Evolutionary conservation across 2,113 vertebrate species (phyloP), one percentile per base, ranked within the genome.

Genomic region (Forbesichthys papilliferus): DNA sequence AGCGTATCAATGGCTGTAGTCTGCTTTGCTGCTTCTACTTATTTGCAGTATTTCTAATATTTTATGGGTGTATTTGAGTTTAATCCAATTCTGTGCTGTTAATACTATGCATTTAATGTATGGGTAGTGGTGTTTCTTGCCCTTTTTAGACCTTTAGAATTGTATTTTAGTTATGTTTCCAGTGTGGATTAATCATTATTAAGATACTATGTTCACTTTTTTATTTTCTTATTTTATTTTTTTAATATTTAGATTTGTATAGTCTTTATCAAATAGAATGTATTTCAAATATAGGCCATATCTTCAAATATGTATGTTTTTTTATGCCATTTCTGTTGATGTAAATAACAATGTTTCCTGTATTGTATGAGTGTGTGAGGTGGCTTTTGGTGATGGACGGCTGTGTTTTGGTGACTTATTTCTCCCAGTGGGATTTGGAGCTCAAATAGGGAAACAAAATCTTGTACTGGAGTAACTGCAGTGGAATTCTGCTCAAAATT

Each of bases 291-390:
- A 14, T 46, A 33, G 54, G n/a, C 54, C 9, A 12, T 58, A 20
- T 58, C 64, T 0, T 61, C 59, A 62, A 11, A 49, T 69, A 8
- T 20, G 75, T 71, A 70, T 86, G 69, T 82, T 11, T 9, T 56
- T 27, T 4, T 20, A 8, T 49, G 62, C 42, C 79, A 48, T 58
- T 53, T 52, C 55, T 86, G 76, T 84, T 56, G 58, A n/a, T 80
- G 74, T 62, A 73, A 84, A 75, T 89, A 87, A 91, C 77, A 61
- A 27, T 88, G 72, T 87, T 14, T 86, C 56, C 67, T 79, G 81
- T 87, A 65, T 27, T 79, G 81, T 83, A 85, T 81, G 87, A 81
- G 74, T 90, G 88, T 84, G 86, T 86, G 88, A 74, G 76, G 69
- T 84, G 75, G 77, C 80, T 73, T 81, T 27, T 56, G 54, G 54